Conservation (phyloP, 1,140 invertebrate genomes). For the Leptoteleia sp. region DNA sequence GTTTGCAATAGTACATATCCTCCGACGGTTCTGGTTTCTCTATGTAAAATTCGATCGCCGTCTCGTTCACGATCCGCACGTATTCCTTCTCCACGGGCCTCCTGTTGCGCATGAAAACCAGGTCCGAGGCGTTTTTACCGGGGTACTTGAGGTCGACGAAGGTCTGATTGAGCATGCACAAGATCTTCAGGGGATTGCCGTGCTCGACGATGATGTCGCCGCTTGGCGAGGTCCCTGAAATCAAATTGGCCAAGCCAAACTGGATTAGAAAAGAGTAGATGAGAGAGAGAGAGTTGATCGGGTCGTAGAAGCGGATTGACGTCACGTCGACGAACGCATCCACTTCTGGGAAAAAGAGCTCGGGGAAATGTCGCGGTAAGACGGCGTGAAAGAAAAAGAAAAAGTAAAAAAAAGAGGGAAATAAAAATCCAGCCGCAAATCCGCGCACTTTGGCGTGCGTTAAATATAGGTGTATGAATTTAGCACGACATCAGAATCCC, state of each 20-base stretch:
- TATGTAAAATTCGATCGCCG: constrained; percentile 78
- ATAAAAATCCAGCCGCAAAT: constrained; percentile 19
- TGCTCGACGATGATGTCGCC: constrained; percentile 81
- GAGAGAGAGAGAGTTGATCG: background rate
- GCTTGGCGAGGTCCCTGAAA: constrained; percentile 79
- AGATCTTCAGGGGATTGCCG: constrained; percentile 79
- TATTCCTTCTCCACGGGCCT: constrained; percentile 74
- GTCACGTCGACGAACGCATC: background rate
- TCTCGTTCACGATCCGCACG: constrained; percentile 79
- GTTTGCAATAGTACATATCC: constrained; percentile 79
- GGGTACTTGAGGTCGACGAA: constrained; percentile 68
- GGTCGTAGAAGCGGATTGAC: background rate
- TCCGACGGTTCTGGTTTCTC: constrained; percentile 76
- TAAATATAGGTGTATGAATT: constrained; percentile 69
- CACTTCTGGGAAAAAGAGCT: background rate
- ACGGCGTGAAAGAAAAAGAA: too few species aligned
- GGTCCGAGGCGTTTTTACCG: constrained; percentile 77
- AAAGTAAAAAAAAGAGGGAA: too few species aligned
- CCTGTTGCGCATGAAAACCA: constrained; percentile 79
- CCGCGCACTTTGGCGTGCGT: constrained; percentile 17
- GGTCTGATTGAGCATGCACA: constrained; percentile 80
- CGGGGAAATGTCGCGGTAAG: constrained; percentile 1
- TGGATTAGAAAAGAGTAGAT: too few species aligned
- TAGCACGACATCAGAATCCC: constrained; percentile 74
- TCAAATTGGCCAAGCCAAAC: constrained; percentile 6